Evolutionary conservation across 2,888 invertebrate species (phyloP).

Genomic region (Microctonus brassicae): DNA sequence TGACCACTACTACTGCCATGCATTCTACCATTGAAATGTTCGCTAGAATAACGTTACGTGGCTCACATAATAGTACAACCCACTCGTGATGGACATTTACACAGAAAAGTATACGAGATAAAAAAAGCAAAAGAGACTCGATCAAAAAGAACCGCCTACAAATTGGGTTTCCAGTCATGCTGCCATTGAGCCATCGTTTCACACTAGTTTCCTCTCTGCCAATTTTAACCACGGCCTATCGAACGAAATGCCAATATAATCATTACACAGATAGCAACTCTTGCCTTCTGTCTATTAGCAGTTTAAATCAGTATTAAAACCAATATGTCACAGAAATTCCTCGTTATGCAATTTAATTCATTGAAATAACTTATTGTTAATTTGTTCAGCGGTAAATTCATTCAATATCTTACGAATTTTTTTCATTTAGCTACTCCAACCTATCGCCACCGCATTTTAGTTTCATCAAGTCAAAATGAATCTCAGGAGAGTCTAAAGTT

Average conservation of each 20-base stretch:
- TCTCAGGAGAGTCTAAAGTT: slow-evolving; percentile 21
- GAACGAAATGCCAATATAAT: slow-evolving; percentile 21
- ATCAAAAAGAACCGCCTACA: slow-evolving; percentile 43
- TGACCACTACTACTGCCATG: slow-evolving; percentile 5
- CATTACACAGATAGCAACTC: neutral
- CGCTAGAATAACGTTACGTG: slow-evolving; percentile 31
- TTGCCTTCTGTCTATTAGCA: neutral
- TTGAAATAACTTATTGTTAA: neutral
- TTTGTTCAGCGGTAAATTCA: neutral
- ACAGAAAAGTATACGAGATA: neutral
- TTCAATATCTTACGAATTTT: neutral
- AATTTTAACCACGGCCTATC: neutral
- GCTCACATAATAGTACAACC: slow-evolving; percentile 16
- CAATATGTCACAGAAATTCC: slow-evolving; percentile 3
- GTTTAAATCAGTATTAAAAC: neutral
- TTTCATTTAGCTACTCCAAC: neutral
- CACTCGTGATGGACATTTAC: neutral
- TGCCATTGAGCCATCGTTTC: slow-evolving; percentile 19
- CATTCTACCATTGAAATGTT: slow-evolving; percentile 29
- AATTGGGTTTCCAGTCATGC: slow-evolving; percentile 42
- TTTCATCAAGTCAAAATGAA: slow-evolving; percentile 18
- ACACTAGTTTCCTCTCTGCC: slow-evolving; percentile 21
- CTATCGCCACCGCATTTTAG: neutral
- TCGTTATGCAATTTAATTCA: neutral
- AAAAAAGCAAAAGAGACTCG: slow-evolving; percentile 13